These are phyloP conservation scores for Saccopteryx leptura DNA, from an alignment of 2,113 vertebrate genomes.

Conservation along the genomic window DNA sequence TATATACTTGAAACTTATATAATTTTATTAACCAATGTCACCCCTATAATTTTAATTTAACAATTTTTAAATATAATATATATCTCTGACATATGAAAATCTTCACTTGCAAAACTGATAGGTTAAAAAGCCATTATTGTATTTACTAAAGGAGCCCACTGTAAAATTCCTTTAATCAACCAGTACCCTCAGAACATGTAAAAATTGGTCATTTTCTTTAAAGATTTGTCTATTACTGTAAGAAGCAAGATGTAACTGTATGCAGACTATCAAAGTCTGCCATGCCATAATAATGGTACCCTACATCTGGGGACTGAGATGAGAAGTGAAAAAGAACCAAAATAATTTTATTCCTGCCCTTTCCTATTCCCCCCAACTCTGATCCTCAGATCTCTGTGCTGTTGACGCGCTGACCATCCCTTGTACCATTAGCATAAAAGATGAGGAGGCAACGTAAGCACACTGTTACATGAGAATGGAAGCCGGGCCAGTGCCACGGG, in stretches of 20 bases:
- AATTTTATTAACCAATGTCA: too few relatives aligned
- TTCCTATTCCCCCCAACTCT: neutral
- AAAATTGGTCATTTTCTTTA: neutral
- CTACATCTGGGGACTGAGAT: neutral
- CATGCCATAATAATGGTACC: neutral
- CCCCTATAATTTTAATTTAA: too few relatives aligned
- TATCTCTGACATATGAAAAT: neutral
- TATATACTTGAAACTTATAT: too few relatives aligned
- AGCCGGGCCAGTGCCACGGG: neutral
- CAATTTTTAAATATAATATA: neutral
- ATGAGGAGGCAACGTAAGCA: neutral
- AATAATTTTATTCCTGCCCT: neutral
- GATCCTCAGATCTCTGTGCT: neutral
- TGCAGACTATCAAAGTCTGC: neutral
- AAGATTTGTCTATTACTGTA: conserved; percentile 17
- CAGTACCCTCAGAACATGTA: neutral
- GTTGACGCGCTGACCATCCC: neutral
- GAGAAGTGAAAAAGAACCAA: neutral
- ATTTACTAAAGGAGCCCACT: neutral
- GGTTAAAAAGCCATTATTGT: neutral
- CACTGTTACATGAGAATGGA: neutral
- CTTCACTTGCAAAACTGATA: conserved; percentile 18
- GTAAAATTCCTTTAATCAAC: neutral
- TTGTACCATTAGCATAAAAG: neutral
- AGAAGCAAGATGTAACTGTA: neutral